Percentiles rank a stretch among this genome's conserved stretches.
Conservation (phyloP, 2,113 vertebrate species). For the Calonectris borealis region DNA sequence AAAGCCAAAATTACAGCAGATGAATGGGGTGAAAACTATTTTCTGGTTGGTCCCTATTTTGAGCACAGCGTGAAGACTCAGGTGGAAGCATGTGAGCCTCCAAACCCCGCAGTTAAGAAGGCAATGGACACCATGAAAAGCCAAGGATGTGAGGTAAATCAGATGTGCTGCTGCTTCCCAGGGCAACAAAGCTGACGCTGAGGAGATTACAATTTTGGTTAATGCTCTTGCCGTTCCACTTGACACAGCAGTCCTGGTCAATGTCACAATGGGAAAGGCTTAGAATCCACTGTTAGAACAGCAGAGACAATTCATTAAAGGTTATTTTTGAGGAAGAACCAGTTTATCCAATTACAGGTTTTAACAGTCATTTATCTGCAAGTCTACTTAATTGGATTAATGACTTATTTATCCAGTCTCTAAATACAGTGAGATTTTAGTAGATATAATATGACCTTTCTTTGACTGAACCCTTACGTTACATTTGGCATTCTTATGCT, state of each 20-base stretch:
- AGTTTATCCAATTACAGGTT: slow-evolving; percentile 68
- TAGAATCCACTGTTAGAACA: not conserved
- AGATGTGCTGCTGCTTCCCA: not conserved
- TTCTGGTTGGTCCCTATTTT: slow-evolving; percentile 92
- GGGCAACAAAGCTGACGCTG: slow-evolving; percentile 41
- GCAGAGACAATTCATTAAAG: slow-evolving; percentile 60
- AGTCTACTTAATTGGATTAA: slow-evolving; percentile 65
- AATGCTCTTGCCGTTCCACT: slow-evolving; percentile 59
- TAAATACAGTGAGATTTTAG: slow-evolving; percentile 44
- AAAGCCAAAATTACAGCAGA: slow-evolving; percentile 91
- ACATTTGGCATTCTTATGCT: not conserved
- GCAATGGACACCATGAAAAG: slow-evolving; percentile 85
- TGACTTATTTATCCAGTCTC: slow-evolving; percentile 52
- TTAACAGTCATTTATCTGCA: slow-evolving; percentile 61
- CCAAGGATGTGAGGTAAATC: slow-evolving; percentile 89
- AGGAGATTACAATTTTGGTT: slow-evolving; percentile 46
- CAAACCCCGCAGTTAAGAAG: slow-evolving; percentile 75
- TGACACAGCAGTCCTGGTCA: slow-evolving; percentile 58
- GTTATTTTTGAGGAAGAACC: slow-evolving; percentile 70
- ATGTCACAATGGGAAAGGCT: slow-evolving; percentile 30
- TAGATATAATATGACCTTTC: slow-evolving; percentile 34
- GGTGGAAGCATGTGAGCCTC: slow-evolving; percentile 88
- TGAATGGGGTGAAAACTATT: slow-evolving; percentile 97
- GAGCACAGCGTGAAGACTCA: slow-evolving; percentile 95
- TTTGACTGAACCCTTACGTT: not conserved